A percentile compares a stretch with the other conserved stretches of the same genome.
phyloP scores from a whole-genome alignment of 2,888 invertebrate species.

The Cetonia aurata region DNA sequence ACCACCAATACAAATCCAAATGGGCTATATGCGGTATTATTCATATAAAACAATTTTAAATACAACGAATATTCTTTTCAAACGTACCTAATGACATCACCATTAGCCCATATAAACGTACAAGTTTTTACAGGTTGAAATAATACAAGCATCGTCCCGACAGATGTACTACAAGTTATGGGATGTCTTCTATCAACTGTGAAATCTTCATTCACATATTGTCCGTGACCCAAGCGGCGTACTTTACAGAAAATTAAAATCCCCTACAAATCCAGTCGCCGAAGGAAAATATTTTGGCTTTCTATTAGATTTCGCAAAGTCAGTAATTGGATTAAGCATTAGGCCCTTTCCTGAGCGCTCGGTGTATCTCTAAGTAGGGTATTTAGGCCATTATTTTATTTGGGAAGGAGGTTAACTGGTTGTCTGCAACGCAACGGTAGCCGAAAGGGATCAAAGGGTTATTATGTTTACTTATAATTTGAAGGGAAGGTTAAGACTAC shows the following conservation, averaged over 20 bases:
- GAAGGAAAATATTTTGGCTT: constrained; percentile 51
- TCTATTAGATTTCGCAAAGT: constrained; percentile 53
- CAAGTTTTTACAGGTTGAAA: no score
- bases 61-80: no score
- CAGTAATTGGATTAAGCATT: constrained; percentile 52
- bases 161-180: neutral
- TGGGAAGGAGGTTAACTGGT: constrained; percentile 38
- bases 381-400: constrained; percentile 45
- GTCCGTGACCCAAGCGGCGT: constrained; percentile 21
- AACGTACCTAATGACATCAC: no score
- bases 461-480: constrained; percentile 41
- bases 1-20: no score
- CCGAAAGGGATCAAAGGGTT: constrained; percentile 46
- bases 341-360: constrained; percentile 42
- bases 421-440: constrained; percentile 30
- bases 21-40: no score
- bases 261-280: constrained; percentile 40
- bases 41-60: no score
- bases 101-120: no score
- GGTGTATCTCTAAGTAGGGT: constrained; percentile 43
- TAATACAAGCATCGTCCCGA: no score
- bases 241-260: constrained; percentile 41
- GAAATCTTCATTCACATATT: constrained; percentile 33
- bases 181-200: constrained; percentile 26
- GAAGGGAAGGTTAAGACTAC: constrained; percentile 27